These are phyloP conservation scores for Rhaphigaster nebulosa DNA, from an alignment of 2,888 invertebrate species.

Conservation along the genomic window DNA sequence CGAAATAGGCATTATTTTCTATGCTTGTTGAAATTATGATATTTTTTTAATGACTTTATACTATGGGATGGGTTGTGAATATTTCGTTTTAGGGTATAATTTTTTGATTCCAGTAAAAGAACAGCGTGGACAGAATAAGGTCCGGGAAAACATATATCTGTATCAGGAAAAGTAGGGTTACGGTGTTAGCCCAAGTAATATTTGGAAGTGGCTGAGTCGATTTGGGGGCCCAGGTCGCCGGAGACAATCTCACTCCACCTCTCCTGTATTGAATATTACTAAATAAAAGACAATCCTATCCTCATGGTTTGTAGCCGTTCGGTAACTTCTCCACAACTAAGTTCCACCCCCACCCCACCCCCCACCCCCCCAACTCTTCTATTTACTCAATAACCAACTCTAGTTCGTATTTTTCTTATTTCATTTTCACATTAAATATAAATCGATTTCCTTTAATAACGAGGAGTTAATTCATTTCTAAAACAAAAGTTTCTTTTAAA, in stretches of 20 bases:
- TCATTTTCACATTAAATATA: not conserved
- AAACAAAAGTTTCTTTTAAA: not conserved
- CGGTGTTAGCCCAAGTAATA: conserved; percentile 14
- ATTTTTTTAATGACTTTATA: no score
- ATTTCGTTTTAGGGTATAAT: not conserved
- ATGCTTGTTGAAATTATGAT: no score
- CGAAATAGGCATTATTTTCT: no score
- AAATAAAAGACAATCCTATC: conserved; percentile 7
- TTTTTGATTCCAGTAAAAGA: not conserved
- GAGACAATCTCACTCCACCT: not conserved
- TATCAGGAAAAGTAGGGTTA: not conserved
- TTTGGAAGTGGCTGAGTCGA: conserved; percentile 25
- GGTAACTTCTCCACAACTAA: not conserved
- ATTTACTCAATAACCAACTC: not conserved
- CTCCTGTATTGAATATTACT: conserved; percentile 12
- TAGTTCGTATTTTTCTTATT: not conserved
- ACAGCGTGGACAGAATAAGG: not conserved
- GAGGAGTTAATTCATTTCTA: not conserved
- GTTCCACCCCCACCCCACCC: no score
- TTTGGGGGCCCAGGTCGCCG: not conserved
- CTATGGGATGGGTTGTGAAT: no score
- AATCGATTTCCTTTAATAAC: not conserved
- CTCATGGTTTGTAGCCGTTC: not conserved
- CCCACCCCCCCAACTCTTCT: not conserved
- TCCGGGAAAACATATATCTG: not conserved